A percentile compares a stretch with the other conserved stretches of the same genome.
These are phyloP conservation scores for Apodemus speciosus DNA, from an alignment of 2,113 vertebrate species.

Conservation along the genomic window DNA sequence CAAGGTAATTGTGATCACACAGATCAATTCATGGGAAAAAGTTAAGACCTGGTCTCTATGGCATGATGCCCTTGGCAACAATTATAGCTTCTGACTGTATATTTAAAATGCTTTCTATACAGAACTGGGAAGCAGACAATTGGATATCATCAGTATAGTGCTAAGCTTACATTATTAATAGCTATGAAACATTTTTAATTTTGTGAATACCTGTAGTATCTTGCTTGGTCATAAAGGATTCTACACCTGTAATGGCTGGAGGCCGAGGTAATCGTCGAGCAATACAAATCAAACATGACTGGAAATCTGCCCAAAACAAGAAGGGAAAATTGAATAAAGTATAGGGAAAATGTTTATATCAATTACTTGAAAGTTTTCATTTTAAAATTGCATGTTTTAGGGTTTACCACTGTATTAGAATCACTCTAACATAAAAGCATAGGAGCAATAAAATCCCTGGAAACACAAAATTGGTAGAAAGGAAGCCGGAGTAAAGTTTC, in stretches of 20 bases:
- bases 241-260: constrained; percentile 86
- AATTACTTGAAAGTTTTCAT: background rate
- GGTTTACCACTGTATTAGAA: constrained; percentile 5
- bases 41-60: constrained; percentile 10
- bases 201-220: constrained; percentile 93
- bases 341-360: background rate
- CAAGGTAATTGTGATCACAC: constrained; percentile 41
- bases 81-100: background rate
- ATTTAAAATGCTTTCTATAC: constrained; percentile 41
- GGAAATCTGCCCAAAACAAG: constrained; percentile 88
- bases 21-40: background rate
- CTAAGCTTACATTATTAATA: constrained; percentile 26
- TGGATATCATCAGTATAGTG: background rate
- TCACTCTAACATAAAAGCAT: background rate
- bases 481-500: background rate
- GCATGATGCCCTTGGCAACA: background rate
- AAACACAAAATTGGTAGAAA: background rate
- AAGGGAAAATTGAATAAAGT: constrained; percentile 2
- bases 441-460: background rate
- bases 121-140: constrained; percentile 36
- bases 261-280: constrained; percentile 92
- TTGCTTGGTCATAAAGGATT: constrained; percentile 97
- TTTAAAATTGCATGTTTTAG: constrained; percentile 1
- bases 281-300: constrained; percentile 96
- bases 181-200: background rate